Evolutionary conservation across 2,797 vertebrate species (phyloP).

Genomic region (Rhodeus uyekii): DNA sequence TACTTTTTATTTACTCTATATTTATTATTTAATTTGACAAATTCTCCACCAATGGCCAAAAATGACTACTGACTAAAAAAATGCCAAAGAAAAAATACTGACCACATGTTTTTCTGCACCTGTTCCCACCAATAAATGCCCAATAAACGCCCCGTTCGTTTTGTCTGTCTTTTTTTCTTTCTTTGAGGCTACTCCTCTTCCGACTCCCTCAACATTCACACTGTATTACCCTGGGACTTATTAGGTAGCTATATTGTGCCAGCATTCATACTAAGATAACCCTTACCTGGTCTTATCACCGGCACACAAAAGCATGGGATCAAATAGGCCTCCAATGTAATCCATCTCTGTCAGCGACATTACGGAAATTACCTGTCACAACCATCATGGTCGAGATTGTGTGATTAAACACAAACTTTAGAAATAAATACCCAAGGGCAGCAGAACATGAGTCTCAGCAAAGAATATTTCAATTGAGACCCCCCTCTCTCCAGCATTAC

Average conservation of each 20-base stretch:
- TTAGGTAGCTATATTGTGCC: constrained; percentile 73
- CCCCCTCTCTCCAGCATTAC: not conserved
- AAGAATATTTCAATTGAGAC: constrained; percentile 69
- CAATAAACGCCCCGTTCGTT: not conserved
- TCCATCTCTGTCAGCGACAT: constrained; percentile 87
- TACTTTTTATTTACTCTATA: not conserved
- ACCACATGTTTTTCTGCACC: not conserved
- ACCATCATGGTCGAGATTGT: constrained; percentile 80
- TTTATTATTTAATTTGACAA: too few relatives aligned
- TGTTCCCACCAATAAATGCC: constrained; percentile 49
- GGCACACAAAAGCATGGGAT: constrained; percentile 79
- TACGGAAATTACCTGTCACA: constrained; percentile 90
- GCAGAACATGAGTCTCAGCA: constrained; percentile 54
- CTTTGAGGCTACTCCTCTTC: constrained; percentile 59
- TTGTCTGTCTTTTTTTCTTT: constrained; percentile 28
- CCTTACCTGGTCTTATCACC: constrained; percentile 81
- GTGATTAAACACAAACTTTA: constrained; percentile 84
- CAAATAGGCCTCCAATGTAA: constrained; percentile 75
- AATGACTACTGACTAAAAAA: not conserved
- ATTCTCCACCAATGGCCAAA: too few relatives aligned
- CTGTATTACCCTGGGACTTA: constrained; percentile 76
- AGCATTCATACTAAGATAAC: constrained; percentile 76
- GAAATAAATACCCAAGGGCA: constrained; percentile 77
- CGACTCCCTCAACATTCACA: constrained; percentile 62
- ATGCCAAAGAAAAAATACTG: not conserved